Base-by-base conservation (phyloP, 2,888 invertebrate genomes). In the Cephus spinipes region DNA sequence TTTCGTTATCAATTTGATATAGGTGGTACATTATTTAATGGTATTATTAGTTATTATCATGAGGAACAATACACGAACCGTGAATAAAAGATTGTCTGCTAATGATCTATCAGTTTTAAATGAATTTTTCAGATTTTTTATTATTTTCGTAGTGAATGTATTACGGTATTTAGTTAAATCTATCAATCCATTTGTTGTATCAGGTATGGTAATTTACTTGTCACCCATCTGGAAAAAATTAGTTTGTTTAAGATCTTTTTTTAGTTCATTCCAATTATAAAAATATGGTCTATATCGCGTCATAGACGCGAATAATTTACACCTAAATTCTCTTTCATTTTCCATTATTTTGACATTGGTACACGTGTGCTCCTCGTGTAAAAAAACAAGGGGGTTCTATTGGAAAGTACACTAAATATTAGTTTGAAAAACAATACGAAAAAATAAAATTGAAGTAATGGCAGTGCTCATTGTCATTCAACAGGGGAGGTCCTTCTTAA, bases 161-260 rank as follows among this genome's bases (percentile, higher is more conserved):
- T 73, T 73, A 76, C 80, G 77, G 34, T 11, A 2, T 11, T 34
- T 34, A 11, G 11, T 11, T 34, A 34, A 11, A 11, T 34, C 34
- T 11, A 11, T 34, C 11, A 34, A 34, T 34, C 11, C 34, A 34
- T 11, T 34, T 34, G 11, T 11, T 34, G 34, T 34, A 34, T 34
- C 34, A 34, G 11, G 34, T 11, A 34, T 92, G 82, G 89, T 87
- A n/a, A 83, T 84, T 78, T 85, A 84, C 75, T 85, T 86, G 74
- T 86, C 90, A 76, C 91, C 91, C 80, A 87, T 79, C 76, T 79
- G 80, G 73, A 76, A 81, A 74, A 33, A 32, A 81, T 81, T 55
- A 75, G 79, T 69, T 83, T 81, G 80, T 82, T 55, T 36, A 79
- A 32, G 35, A 78, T 3, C 68, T 12, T 6, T 71, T 11, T 15